Evolutionary conservation across 1,140 invertebrate genomes (phyloP).

Genomic region (Homarus americanus): DNA sequence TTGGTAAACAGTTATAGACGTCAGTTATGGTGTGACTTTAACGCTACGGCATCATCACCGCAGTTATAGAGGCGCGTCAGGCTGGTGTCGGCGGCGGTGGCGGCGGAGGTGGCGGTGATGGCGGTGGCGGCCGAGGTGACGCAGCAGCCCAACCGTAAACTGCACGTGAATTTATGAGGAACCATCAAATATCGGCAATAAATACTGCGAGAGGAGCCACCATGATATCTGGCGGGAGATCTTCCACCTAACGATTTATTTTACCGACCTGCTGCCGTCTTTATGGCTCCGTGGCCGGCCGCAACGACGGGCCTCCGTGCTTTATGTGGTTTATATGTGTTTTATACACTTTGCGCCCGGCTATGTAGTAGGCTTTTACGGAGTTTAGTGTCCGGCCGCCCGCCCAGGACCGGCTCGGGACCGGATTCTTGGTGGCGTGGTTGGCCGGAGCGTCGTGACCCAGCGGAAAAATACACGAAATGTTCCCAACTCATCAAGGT

Average conservation of each 20-base stretch:
- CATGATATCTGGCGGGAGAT: conserved; percentile 34
- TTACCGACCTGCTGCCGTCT: conserved; percentile 39
- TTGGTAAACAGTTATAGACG: too few species aligned
- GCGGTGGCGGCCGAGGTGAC: not conserved
- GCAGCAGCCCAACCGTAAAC: not conserved
- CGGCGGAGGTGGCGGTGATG: not conserved
- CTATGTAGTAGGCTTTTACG: conserved; percentile 30
- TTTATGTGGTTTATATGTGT: conserved; percentile 57
- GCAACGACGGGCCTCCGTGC: conserved; percentile 19
- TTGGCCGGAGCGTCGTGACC: not conserved
- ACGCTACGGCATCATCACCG: too few species aligned
- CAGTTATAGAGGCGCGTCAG: not conserved
- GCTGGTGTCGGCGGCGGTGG: not conserved
- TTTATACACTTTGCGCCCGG: conserved; percentile 53
- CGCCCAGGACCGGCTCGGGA: not conserved
- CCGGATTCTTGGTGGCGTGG: conserved; percentile 24
- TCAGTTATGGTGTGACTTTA: too few species aligned
- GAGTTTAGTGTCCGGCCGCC: conserved; percentile 26
- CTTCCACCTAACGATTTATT: conserved; percentile 52
- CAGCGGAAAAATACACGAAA: not conserved
- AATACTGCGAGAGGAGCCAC: not conserved
- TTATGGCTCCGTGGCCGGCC: conserved; percentile 31
- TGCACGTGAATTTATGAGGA: conserved; percentile 25
- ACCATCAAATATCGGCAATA: conserved; percentile 45
- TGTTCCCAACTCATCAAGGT: not conserved